These are phyloP conservation scores for Oligia latruncula DNA, from an alignment of 2,888 invertebrate species.

Conservation along the genomic window DNA sequence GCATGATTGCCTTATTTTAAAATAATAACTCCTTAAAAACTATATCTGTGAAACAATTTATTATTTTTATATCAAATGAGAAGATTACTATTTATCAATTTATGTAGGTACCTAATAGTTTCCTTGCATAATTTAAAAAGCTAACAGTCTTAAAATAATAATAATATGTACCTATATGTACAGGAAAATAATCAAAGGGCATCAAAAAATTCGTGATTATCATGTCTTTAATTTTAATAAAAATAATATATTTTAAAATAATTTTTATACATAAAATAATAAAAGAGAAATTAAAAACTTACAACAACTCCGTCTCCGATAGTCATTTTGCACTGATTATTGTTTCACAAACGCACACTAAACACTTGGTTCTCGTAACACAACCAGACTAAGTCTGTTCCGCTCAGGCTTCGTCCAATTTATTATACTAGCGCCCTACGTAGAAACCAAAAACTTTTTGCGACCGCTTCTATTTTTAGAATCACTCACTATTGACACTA, in stretches of 20 bases:
- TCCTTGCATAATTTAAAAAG: no score
- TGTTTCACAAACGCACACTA: slow-evolving; percentile 21
- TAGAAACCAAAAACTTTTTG: slow-evolving; percentile 16
- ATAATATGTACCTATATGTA: no score
- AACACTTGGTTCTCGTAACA: slow-evolving; percentile 43
- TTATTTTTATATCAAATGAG: not conserved
- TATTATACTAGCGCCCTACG: slow-evolving; percentile 44
- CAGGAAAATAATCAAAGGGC: no score
- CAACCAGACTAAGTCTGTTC: slow-evolving; percentile 41
- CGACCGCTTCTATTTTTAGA: slow-evolving; percentile 14
- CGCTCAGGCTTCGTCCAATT: slow-evolving; percentile 5
- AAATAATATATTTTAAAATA: not conserved
- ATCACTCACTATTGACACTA: not conserved
- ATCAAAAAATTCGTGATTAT: no score
- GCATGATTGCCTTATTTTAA: not conserved
- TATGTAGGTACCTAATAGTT: no score
- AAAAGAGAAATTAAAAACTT: not conserved
- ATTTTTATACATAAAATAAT: not conserved
- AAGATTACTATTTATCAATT: no score
- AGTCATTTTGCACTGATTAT: slow-evolving; percentile 54
- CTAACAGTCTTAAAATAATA: no score
- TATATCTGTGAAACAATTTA: not conserved
- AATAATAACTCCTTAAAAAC: not conserved
- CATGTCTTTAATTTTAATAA: not conserved
- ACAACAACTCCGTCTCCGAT: slow-evolving; percentile 48